Percentiles rank a stretch among this genome's conserved stretches.
phyloP scores from a whole-genome alignment of 2,888 invertebrate species.

The Diaprepes abbreviatus region DNA sequence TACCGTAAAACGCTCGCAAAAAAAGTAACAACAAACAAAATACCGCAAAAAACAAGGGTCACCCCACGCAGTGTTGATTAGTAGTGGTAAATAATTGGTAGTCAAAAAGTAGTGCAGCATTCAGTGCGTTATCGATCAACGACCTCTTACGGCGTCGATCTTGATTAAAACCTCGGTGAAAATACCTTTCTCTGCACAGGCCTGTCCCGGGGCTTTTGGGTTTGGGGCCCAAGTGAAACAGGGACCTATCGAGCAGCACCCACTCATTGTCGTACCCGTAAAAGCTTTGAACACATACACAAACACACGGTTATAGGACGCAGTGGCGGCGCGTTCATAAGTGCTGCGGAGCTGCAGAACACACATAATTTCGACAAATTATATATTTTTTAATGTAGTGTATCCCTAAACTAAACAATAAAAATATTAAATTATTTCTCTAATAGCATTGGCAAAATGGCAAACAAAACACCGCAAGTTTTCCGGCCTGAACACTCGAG shows the following conservation, averaged over 20 bases:
- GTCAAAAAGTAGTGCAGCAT: slow-evolving; percentile 60
- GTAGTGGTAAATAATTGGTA: slow-evolving; percentile 53
- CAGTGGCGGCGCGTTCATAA: too few relatives aligned
- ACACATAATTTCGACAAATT: too few relatives aligned
- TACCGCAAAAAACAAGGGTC: not conserved
- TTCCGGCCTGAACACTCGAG: too few relatives aligned
- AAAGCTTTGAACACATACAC: slow-evolving; percentile 63
- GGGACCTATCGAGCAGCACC: slow-evolving; percentile 66
- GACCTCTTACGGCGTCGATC: slow-evolving; percentile 33
- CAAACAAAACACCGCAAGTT: too few relatives aligned
- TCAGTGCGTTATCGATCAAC: slow-evolving; percentile 60
- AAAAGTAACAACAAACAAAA: not conserved
- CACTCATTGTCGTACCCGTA: slow-evolving; percentile 63
- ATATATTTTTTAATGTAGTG: too few relatives aligned
- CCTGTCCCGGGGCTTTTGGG: slow-evolving; percentile 67
- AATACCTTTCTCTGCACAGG: slow-evolving; percentile 72
- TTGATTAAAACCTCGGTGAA: slow-evolving; percentile 33
- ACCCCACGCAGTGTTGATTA: slow-evolving; percentile 47
- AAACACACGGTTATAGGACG: slow-evolving; percentile 36
- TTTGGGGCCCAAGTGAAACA: slow-evolving; percentile 67
- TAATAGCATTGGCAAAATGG: too few relatives aligned
- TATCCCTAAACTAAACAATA: too few relatives aligned
- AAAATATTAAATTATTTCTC: too few relatives aligned
- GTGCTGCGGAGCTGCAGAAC: too few relatives aligned
- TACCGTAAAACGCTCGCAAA: not conserved